Conservation (phyloP, 1,140 invertebrate genomes). For the Protaetia brevitarsis region DNA sequence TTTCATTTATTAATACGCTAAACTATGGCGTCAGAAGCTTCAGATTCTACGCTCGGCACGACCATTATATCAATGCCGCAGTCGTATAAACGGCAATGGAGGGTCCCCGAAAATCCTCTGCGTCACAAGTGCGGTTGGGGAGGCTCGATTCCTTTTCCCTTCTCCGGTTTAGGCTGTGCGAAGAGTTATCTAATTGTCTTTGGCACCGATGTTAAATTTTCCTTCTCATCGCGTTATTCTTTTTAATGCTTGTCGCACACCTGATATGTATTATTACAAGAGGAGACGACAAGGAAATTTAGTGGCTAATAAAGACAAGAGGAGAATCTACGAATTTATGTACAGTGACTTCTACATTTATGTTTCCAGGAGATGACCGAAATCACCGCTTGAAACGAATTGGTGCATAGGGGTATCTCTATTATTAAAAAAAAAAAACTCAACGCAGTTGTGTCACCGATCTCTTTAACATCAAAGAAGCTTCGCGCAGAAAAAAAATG, state of each 20-base stretch:
- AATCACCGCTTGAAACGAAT: too few relatives aligned
- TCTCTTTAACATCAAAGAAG: too few relatives aligned
- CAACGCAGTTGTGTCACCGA: too few relatives aligned
- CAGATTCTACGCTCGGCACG: neutral
- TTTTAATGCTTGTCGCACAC: neutral
- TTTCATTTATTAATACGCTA: neutral
- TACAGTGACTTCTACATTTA: too few relatives aligned
- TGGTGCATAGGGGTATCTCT: too few relatives aligned
- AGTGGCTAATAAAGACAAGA: too few relatives aligned
- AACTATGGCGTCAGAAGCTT: neutral
- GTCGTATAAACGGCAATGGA: neutral
- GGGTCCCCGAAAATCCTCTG: neutral
- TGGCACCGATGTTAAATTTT: neutral
- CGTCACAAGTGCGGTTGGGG: neutral
- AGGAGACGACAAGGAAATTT: neutral
- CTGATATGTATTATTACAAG: neutral
- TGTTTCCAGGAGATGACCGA: too few relatives aligned
- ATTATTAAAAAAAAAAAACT: too few relatives aligned
- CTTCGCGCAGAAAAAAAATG: too few relatives aligned
- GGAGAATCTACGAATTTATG: too few relatives aligned
- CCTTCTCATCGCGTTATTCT: neutral
- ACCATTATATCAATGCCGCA: neutral
- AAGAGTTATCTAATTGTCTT: slow-evolving; percentile 12
- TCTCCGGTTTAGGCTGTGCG: neutral
- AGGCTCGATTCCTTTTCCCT: neutral